Percentiles rank a stretch among this genome's conserved stretches.
Evolutionary conservation across 2,888 invertebrate genomes (phyloP).

Genomic region (Saturnia pavonia): DNA sequence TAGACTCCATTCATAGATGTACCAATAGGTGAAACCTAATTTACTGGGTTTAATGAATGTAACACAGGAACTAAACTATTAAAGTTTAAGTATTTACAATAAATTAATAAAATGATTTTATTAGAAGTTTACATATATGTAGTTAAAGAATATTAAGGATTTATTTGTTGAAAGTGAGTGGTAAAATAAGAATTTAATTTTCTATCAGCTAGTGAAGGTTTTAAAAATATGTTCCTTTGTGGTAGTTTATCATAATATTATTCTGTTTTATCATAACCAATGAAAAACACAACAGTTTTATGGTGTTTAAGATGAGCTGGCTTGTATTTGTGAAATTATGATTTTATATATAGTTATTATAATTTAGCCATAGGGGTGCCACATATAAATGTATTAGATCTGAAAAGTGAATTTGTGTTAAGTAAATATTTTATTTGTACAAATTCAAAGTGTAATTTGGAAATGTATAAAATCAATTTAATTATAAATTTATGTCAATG

Average conservation of each 20-base stretch:
- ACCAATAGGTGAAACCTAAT: not conserved
- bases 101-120: not conserved
- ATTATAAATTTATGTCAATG: not conserved
- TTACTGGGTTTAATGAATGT: not conserved
- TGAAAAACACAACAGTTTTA: not conserved
- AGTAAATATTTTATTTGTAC: not conserved
- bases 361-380: constrained; percentile 25
- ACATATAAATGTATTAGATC: constrained; percentile 26
- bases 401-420: constrained; percentile 17
- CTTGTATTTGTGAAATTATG: not conserved
- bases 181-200: not conserved
- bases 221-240: no score
- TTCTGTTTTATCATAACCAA: not conserved
- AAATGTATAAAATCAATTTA: no score
- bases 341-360: not conserved
- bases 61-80: not conserved
- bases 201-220: no score
- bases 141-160: not conserved
- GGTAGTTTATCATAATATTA: not conserved
- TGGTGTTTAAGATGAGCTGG: not conserved
- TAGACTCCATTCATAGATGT: no score
- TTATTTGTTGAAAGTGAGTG: not conserved
- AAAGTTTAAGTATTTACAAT: not conserved
- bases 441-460: not conserved
- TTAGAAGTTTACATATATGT: not conserved